Evolutionary conservation across 2,888 invertebrate genomes (phyloP).

Genomic region (Malthinus seriepunctatus): DNA sequence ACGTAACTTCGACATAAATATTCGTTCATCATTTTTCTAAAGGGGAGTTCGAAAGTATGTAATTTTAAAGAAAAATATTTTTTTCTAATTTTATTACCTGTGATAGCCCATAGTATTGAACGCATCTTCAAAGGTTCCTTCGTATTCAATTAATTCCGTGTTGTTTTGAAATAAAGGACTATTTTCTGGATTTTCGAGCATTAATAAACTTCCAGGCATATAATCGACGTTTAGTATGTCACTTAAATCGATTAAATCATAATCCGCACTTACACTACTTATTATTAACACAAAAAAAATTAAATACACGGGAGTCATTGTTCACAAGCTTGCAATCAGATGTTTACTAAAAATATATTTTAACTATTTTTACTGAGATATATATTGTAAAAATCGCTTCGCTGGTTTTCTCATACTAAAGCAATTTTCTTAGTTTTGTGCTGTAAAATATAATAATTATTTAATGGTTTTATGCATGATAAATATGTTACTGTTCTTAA

Average conservation of each 20-base stretch:
- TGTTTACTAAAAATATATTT: no score
- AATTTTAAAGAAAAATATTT: not conserved
- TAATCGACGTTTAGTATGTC: constrained; percentile 72
- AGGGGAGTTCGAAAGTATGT: constrained; percentile 7
- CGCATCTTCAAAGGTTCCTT: constrained; percentile 67
- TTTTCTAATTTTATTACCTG: constrained; percentile 56
- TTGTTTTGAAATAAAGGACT: constrained; percentile 29
- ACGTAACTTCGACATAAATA: constrained; percentile 75
- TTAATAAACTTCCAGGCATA: constrained; percentile 69
- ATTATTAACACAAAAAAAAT: not conserved
- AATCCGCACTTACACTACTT: not conserved
- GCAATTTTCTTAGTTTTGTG: constrained; percentile 24
- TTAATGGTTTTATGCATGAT: constrained; percentile 7
- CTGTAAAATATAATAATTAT: constrained; percentile 14
- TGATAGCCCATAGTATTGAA: constrained; percentile 69
- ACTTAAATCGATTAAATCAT: constrained; percentile 56
- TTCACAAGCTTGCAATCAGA: not conserved
- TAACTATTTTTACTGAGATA: not conserved
- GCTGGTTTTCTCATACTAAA: constrained; percentile 11
- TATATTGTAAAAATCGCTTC: constrained; percentile 7
- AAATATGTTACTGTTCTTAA: constrained; percentile 9
- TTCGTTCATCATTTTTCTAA: constrained; percentile 76
- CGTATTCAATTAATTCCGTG: constrained; percentile 24
- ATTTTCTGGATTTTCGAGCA: constrained; percentile 52
- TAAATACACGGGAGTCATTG: not conserved